Evolutionary conservation across 2,888 invertebrate genomes (phyloP), one percentile per base, ranked within the genome.

Genomic region (Drosophila nigricruria): DNA sequence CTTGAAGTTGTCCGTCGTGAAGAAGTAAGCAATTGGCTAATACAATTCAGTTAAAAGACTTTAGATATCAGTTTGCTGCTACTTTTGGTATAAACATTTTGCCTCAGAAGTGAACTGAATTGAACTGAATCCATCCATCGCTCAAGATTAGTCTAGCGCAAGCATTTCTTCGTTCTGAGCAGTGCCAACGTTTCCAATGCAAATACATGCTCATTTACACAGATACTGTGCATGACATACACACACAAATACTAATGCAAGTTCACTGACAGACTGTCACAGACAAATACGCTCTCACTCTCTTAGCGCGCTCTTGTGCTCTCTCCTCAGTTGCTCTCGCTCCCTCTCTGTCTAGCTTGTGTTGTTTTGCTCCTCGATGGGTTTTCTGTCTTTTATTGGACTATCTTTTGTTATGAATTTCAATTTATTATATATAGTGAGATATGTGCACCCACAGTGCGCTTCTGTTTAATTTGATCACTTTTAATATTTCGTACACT

Each of bases 1-100:
- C 95, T 97, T 93, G 98, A 98, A 95, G 95, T 97, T 93, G 97
- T 97, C 95, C 96, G 98, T 93, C 96, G 98, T 93, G 98, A 98
- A 96, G 98, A 98, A 97, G 98, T 98, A 96, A 97, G 98, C 94
- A 42, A 58, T 43, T 30, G 40, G 27, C 27, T 12, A 25, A 70
- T 62, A n/a, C 30, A 58, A 65, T 61, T 65, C 57, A 79, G 18
- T 61, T 61, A 12, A 53, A 57, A 56, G n/a, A 45, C 18, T n/a
- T 16, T 54, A 10, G 12, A 30, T 1, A 49, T 49, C 18, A 30
- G 47, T 59, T 38, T 56, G 23, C 27, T 67, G 70, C 73, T 88
- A 74, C 59, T 73, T 85, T 85, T 85, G 86, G 90, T 85, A 82
- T 78, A 60, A 63, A 66, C 61, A 68, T 54, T 82, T 85, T 82